These are phyloP conservation scores for Monodelphis domestica DNA, from an alignment of 2,797 vertebrate genomes.

Conservation along the genomic window DNA sequence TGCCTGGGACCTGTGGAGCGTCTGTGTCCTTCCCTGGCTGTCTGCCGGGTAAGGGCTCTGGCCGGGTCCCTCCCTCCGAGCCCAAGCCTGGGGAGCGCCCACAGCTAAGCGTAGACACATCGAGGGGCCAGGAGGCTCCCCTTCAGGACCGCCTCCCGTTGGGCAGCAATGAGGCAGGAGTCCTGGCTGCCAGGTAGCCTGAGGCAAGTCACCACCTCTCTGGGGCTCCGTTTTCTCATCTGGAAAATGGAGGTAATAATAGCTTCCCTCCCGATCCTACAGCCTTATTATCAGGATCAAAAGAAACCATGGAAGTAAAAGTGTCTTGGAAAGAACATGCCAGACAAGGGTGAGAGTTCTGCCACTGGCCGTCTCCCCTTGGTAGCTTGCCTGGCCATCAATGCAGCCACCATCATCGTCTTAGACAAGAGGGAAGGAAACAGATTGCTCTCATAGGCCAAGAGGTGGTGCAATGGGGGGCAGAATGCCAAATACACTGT, in stretches of 20 bases:
- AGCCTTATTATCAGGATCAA: neutral
- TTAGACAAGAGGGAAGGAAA: neutral
- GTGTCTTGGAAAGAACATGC: neutral
- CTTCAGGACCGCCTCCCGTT: neutral
- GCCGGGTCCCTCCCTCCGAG: neutral
- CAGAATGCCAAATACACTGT: neutral
- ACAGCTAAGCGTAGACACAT: neutral
- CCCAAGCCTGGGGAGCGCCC: neutral
- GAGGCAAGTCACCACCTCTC: neutral
- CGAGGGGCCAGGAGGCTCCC: neutral
- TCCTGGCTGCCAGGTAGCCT: neutral
- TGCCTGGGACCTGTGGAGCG: slow-evolving; percentile 77
- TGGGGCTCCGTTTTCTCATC: neutral
- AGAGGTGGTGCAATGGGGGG: neutral
- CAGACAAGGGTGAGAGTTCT: neutral
- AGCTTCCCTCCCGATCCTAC: neutral
- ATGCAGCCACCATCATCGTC: neutral
- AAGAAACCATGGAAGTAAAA: neutral
- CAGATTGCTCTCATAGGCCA: neutral
- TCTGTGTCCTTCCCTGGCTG: slow-evolving; percentile 73
- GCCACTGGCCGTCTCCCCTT: neutral
- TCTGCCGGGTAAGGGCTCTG: slow-evolving; percentile 59
- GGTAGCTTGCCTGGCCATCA: neutral
- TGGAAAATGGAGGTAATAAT: neutral
- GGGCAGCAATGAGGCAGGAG: neutral